Conservation (phyloP, 2,797 vertebrate genomes). For the Acropternis orthonyx region DNA sequence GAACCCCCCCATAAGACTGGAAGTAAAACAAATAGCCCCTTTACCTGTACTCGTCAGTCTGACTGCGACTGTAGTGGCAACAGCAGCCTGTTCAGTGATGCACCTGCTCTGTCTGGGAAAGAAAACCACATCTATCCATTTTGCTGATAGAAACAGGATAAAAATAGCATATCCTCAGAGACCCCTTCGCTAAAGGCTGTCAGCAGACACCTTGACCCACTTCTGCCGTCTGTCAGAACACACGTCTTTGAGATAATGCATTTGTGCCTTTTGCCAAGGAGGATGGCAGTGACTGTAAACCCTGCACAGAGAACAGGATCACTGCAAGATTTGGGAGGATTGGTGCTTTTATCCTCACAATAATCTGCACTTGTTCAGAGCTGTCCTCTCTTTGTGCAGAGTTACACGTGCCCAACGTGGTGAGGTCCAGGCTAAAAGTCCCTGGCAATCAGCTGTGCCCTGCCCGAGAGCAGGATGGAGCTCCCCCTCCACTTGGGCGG, state of each 20-base stretch:
- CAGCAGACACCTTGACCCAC: slow-evolving; percentile 44
- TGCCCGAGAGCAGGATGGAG: neutral
- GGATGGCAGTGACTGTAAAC: neutral
- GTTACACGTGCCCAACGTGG: accelerated
- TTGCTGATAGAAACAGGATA: neutral
- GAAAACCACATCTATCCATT: neutral
- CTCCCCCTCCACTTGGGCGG: neutral
- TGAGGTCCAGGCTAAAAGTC: neutral
- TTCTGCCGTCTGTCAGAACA: neutral
- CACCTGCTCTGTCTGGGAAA: neutral
- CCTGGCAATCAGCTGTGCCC: neutral
- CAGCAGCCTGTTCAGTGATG: neutral
- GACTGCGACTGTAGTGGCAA: neutral
- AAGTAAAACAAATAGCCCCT: neutral
- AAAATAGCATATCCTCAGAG: slow-evolving; percentile 4
- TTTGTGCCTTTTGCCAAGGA: neutral
- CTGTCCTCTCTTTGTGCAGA: neutral
- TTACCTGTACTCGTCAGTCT: neutral
- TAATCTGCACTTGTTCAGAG: neutral
- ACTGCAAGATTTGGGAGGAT: neutral
- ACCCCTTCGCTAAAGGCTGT: neutral
- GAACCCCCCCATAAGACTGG: neutral
- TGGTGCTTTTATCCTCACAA: neutral
- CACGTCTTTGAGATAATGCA: neutral
- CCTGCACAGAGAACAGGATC: neutral